Percentiles rank a stretch among this genome's conserved stretches.
These are phyloP conservation scores for Boulengeromyrus knoepffleri DNA, from an alignment of 2,113 vertebrate genomes.

Conservation along the genomic window DNA sequence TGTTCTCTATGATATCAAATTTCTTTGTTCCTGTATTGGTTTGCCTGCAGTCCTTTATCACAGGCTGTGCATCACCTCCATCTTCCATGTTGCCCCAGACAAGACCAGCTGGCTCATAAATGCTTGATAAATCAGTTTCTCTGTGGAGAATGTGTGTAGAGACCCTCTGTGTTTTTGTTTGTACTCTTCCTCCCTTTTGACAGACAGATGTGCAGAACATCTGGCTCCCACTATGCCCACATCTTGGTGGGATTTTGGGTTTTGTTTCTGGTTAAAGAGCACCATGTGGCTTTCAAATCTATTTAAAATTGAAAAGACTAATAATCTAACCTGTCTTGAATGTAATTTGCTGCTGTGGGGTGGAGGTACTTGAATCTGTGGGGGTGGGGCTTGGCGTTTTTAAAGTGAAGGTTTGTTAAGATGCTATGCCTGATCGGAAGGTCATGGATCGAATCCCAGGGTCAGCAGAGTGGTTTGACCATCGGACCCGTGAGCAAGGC, in stretches of 20 bases:
- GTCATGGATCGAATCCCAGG: neutral
- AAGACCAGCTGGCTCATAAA: neutral
- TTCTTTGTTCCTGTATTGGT: neutral
- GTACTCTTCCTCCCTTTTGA: neutral
- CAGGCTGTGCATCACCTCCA: neutral
- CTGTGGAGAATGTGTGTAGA: neutral
- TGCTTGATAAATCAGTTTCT: neutral
- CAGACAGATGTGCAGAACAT: constrained; percentile 9
- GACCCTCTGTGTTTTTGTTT: neutral
- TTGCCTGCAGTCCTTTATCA: neutral
- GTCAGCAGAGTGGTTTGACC: neutral
- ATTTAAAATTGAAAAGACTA: neutral
- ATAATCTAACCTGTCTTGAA: neutral
- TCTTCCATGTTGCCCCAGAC: neutral
- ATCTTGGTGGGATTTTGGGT: neutral
- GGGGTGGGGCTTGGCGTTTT: neutral
- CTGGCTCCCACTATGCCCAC: neutral
- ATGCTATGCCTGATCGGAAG: neutral
- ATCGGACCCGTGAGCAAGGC: neutral
- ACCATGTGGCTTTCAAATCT: constrained; percentile 6
- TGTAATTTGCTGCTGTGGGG: neutral
- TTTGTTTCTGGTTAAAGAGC: neutral
- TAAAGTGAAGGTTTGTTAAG: neutral
- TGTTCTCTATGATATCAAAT: neutral
- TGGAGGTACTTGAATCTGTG: neutral